Evolutionary conservation across 2,797 vertebrate genomes (phyloP).

Genomic region (Chaunax sp.): DNA sequence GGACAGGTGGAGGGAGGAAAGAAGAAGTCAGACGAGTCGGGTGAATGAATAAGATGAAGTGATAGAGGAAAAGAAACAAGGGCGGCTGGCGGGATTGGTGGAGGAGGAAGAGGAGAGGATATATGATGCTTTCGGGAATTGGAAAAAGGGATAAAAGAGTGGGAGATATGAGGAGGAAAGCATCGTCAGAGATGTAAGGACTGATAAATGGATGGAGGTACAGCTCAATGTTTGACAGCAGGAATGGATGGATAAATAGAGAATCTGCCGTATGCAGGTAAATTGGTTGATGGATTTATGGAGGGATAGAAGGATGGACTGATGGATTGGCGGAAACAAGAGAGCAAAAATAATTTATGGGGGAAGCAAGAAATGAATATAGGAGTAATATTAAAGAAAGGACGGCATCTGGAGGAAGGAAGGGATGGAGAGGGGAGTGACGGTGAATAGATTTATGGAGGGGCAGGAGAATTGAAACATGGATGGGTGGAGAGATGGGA

Average conservation of each 20-base stretch:
- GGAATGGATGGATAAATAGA: not conserved
- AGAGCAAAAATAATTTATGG: constrained; percentile 3
- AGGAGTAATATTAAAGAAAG: constrained; percentile 18
- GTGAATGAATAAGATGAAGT: constrained; percentile 21
- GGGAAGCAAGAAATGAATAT: not conserved
- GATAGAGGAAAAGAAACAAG: constrained; percentile 5
- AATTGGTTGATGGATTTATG: constrained; percentile 23
- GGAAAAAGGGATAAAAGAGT: not conserved
- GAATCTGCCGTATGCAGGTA: constrained; percentile 3
- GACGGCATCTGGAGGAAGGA: not conserved
- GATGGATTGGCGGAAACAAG: constrained; percentile 7
- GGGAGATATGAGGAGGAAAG: not conserved
- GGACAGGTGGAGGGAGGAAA: not conserved
- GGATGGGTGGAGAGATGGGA: constrained; percentile 36
- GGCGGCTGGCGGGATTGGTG: not conserved
- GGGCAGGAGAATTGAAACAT: constrained; percentile 10
- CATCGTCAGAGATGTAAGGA: not conserved
- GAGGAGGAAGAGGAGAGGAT: not conserved
- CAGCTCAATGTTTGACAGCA: not conserved
- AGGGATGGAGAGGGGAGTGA: not conserved
- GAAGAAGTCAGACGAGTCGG: constrained; percentile 4
- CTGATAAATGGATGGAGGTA: constrained; percentile 14
- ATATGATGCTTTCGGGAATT: not conserved
- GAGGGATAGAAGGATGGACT: not conserved
- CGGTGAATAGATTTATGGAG: constrained; percentile 23